Base-by-base conservation (phyloP, 2,888 invertebrate genomes). In the Diaperis boleti region DNA sequence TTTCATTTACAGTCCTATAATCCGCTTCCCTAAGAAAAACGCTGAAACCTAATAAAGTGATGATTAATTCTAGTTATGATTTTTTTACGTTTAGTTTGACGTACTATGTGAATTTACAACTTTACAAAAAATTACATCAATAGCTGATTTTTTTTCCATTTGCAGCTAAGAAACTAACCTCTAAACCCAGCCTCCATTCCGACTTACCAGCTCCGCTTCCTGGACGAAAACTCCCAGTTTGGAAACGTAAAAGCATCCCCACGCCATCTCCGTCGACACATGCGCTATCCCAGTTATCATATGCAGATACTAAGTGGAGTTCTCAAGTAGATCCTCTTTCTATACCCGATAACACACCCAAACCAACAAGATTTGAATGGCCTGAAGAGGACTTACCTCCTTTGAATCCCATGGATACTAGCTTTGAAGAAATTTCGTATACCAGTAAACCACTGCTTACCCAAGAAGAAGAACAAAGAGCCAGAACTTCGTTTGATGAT, bases 381-480 rank as follows among this genome's bases (percentile, higher is more conserved):
- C 91, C 91, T 0, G 91, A 91, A 74, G 91, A 90, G 45, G 85
- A 89, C 15, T 62, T 78, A 13, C 76, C 78, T 2, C 87, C 88
- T 1, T 88, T 91, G 72, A 85, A 86, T 69, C 57, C 75, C 22
- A 72, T 80, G 68, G 89, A 89, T 68, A 82, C 84, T 42, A 86
- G 87, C 13, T 88, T 88, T 8, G 91, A 90, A 75, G 87, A 88
- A 69, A 87, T 90, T 72, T 90, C 90, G 1, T 91, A 90, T 73
- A 86, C 88, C 57, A 90, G 90, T 31, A 87, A 87, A 74, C 91
- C 90, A 1, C 82, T 91, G 15, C 64, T 80, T 37, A 80, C 81
- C 1, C 77, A 80, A 62, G 78, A 75, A 54, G 77, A 79, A 39
- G 78, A 78, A 66, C 61, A 72, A 52, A 69, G 75, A 63, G 74